Evolutionary conservation across 1,140 invertebrate species (phyloP).

Genomic region (Drosophila bipectinata): DNA sequence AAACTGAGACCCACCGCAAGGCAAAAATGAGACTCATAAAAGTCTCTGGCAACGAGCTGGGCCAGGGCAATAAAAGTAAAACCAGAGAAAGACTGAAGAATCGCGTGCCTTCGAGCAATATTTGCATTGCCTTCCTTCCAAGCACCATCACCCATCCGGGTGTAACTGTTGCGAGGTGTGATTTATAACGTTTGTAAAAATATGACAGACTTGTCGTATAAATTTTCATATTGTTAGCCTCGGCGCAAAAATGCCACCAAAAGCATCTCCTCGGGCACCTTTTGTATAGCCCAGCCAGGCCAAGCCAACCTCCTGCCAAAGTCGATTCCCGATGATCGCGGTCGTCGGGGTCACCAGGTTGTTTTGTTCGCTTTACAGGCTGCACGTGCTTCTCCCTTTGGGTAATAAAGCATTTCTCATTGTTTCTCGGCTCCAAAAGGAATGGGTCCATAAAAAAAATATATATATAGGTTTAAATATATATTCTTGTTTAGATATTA

Average conservation of each 20-base stretch:
- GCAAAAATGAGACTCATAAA: conserved; percentile 61
- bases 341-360: conserved; percentile 36
- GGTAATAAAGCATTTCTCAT: conserved; percentile 46
- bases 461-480: conserved; percentile 12
- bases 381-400: conserved; percentile 40
- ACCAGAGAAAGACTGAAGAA: conserved; percentile 41
- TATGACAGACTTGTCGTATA: conserved; percentile 82
- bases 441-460: conserved; percentile 42
- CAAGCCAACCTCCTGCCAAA: conserved; percentile 14
- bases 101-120: conserved; percentile 78
- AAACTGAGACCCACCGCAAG: conserved; percentile 68
- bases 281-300: conserved; percentile 19
- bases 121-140: conserved; percentile 62
- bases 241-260: conserved; percentile 53
- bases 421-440: conserved; percentile 30
- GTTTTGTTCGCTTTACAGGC: conserved; percentile 41
- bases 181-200: conserved; percentile 82
- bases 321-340: conserved; percentile 34
- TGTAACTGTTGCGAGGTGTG: conserved; percentile 62
- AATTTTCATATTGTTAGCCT: conserved; percentile 81
- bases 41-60: conserved; percentile 47
- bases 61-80: conserved; percentile 61
- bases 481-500: conserved; percentile 41
- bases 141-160: conserved; percentile 38
- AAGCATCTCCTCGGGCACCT: conserved; percentile 45